Evolutionary conservation across 2,888 invertebrate genomes (phyloP).

Genomic region (Malthinus seriepunctatus): DNA sequence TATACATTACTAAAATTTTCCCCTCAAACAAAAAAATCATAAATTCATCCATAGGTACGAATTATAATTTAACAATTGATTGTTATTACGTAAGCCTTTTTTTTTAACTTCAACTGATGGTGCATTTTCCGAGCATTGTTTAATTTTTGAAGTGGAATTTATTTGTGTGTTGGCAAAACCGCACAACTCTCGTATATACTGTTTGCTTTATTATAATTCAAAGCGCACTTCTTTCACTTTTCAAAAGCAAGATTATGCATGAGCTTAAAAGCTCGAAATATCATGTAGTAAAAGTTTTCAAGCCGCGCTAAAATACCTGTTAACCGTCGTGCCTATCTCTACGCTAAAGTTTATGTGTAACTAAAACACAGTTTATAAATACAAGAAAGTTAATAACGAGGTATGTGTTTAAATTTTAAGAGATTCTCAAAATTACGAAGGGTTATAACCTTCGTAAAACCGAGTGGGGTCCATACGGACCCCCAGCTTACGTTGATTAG

Average conservation of each 20-base stretch:
- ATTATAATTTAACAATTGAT: background rate
- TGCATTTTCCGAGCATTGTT: background rate
- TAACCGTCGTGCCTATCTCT: too few species aligned
- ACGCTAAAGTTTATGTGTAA: too few species aligned
- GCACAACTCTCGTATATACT: background rate
- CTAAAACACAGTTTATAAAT: too few species aligned
- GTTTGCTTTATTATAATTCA: slow-evolving; percentile 1
- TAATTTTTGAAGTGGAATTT: background rate
- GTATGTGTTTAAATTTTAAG: too few species aligned
- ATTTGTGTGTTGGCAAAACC: background rate
- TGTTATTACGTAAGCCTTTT: background rate
- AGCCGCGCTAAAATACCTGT: background rate
- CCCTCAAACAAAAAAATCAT: background rate
- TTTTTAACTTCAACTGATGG: background rate
- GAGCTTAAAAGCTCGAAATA: slow-evolving; percentile 4
- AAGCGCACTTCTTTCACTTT: background rate
- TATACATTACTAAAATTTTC: slow-evolving; percentile 12
- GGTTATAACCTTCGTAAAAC: too few species aligned
- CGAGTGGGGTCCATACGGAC: too few species aligned
- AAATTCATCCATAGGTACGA: background rate
- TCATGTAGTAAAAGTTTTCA: background rate
- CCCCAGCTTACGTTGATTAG: too few species aligned
- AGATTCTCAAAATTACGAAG: too few species aligned
- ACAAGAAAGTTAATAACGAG: too few species aligned
- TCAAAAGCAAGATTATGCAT: background rate